Evolutionary conservation across 2,888 invertebrate genomes (phyloP), one percentile per base, ranked within the genome.

Genomic region (Trisateles emortualis): DNA sequence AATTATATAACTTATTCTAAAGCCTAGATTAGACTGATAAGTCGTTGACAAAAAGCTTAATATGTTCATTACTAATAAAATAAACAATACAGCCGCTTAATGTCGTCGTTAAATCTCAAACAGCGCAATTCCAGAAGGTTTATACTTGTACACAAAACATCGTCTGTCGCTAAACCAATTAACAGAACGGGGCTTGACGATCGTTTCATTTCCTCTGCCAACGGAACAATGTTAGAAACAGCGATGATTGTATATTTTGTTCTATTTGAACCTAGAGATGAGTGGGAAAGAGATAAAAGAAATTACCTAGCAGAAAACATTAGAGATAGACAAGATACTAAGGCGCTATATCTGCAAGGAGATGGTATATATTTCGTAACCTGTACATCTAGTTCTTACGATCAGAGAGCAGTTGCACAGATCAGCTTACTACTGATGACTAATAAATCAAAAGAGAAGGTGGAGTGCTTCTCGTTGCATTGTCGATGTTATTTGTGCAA

Each of bases 401-500:
- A 22, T n/a, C n/a, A n/a, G n/a, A n/a, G n/a, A n/a, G n/a, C n/a
- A n/a, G n/a, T n/a, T 19, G 19, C 5, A 19, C 19, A 19, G 19
- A 3, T 19, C 19, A 19, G 2, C 19, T 19, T 3, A 19, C 19
- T 19, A 3, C 5, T 19, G 19, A 19, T 5, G 5, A 19, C 3
- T 2, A 3, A 19, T 3, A 19, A 8, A 26, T 26, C 8, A 8
- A 26, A 26, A 26, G 4, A 6, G n/a, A n/a, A n/a, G 8, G 4
- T 14, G n/a, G 5, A 14, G 9, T 16, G 26, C 4, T 29, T 13
- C 1, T 16, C 14, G 16, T 29, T 26, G 40, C 26, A 26, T 16
- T 41, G 14, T 41, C 6, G 14, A 29, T 1, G 16, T 24, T 29
- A 42, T 26, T 38, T 29, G 35, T 46, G 45, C 35, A 52, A 44